Base-by-base conservation (phyloP, 1,140 invertebrate species). In the Pachyrhynchus sulphureomaculatus region DNA sequence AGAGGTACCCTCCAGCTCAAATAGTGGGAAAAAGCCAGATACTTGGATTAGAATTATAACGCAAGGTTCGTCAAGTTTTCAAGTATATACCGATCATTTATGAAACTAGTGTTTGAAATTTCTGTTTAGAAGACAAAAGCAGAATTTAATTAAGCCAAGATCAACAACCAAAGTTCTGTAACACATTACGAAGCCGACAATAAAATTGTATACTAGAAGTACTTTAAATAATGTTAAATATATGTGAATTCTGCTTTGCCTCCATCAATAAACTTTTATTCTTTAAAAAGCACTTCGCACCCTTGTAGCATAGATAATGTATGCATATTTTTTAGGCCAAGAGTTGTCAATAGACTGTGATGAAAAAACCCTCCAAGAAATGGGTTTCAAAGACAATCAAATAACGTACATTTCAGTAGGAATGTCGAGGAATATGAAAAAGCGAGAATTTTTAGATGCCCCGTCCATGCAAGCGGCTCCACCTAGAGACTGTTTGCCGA, bases 311-410 rank as follows among this genome's bases (percentile, higher is more conserved):
- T n/a, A n/a, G n/a, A n/a, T n/a, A n/a, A n/a, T n/a, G n/a, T n/a
- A n/a, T n/a, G n/a, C n/a, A n/a, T n/a, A 4, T 26, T 57, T 59
- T 59, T 9, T 32, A 59, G 56, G 94, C 0, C 93, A 96, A 74
- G 95, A 97, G 74, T 77, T 97, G 1, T 92, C 91, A 0, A 88
- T 91, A n/a, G 93, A 97, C 65, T 92, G 90, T 71, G 95, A 97
- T 73, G 93, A 96, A 71, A 91, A 95, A 66, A 91, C 88, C 0
- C 75, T 96, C 0, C 86, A 85, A 13, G 93, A 96, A 76, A 88
- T 95, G 78, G 92, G 92, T 23, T 93, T 96, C 70, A 96, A 96
- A 75, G 93, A 96, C 73, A 87, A 87, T 64, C 84, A 92, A 83
- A 78, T 95, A 71, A 90, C 95, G 10, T 95, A 93, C 76, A 91